These are phyloP conservation scores for Conopomorpha cramerella DNA, from an alignment of 1,140 invertebrate genomes.

Conservation along the genomic window DNA sequence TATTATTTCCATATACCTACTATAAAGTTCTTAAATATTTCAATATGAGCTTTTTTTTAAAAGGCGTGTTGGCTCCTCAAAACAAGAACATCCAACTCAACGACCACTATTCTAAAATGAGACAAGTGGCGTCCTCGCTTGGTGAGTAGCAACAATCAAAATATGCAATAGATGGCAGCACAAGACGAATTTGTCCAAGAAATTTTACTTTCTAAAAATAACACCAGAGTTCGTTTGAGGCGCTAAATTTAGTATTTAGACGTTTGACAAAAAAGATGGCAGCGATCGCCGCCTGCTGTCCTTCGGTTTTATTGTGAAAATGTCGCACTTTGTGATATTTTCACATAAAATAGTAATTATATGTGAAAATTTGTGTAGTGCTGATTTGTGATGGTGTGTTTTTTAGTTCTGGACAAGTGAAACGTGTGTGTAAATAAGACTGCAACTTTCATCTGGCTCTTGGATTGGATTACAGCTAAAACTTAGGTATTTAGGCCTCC, in stretches of 20 bases:
- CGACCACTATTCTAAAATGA: too few species aligned
- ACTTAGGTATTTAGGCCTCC: slow-evolving; percentile 53
- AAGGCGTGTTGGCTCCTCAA: too few species aligned
- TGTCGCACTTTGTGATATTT: slow-evolving; percentile 59
- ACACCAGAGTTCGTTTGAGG: slow-evolving; percentile 56
- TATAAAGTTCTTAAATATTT: too few species aligned
- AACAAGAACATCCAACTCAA: too few species aligned
- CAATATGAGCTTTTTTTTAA: too few species aligned
- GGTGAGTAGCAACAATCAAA: neutral
- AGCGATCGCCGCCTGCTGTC: slow-evolving; percentile 53
- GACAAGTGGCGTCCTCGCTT: neutral
- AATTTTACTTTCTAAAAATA: slow-evolving; percentile 57
- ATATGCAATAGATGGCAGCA: neutral
- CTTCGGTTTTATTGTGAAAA: slow-evolving; percentile 54
- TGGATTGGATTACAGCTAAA: slow-evolving; percentile 60
- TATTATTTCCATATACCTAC: too few species aligned
- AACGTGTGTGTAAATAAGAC: slow-evolving; percentile 45
- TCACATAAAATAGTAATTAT: slow-evolving; percentile 53
- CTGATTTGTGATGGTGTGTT: slow-evolving; percentile 50
- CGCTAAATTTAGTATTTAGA: slow-evolving; percentile 59
- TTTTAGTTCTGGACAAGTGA: slow-evolving; percentile 50
- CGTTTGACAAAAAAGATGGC: slow-evolving; percentile 61
- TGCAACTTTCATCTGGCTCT: slow-evolving; percentile 53
- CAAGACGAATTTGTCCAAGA: slow-evolving; percentile 7
- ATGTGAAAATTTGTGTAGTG: slow-evolving; percentile 57